phyloP scores from a whole-genome alignment of 2,888 invertebrate species.

The Cheilosia grossa region DNA sequence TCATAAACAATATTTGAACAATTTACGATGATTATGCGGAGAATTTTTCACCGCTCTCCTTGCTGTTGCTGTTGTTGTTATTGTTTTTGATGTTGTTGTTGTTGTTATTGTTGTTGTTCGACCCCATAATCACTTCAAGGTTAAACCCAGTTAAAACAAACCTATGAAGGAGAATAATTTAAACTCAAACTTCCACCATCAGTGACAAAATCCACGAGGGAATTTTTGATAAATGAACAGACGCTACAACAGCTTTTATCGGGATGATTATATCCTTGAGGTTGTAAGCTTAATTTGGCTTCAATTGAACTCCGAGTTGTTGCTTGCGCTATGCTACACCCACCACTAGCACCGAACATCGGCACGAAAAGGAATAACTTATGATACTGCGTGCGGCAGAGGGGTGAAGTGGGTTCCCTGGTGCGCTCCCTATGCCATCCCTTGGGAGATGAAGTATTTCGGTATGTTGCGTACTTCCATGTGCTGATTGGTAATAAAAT shows the following conservation, averaged over 20 bases:
- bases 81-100: not conserved
- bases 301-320: not conserved
- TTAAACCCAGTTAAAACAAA: not conserved
- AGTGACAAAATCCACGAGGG: not conserved
- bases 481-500: slow-evolving; percentile 45
- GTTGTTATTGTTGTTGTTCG: not conserved
- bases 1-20: no score
- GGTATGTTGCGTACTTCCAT: slow-evolving; percentile 8
- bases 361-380: slow-evolving; percentile 23
- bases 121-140: not conserved
- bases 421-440: not conserved
- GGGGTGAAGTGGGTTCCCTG: not conserved
- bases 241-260: not conserved
- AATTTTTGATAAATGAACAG: not conserved
- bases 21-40: no score
- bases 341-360: not conserved
- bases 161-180: not conserved
- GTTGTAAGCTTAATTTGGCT: slow-evolving; percentile 1
- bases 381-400: not conserved
- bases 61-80: not conserved
- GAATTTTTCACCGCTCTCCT: no score
- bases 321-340: not conserved
- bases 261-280: slow-evolving; percentile 1
- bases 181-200: not conserved
- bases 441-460: slow-evolving; percentile 13